These are phyloP conservation scores for Netelia virgata DNA, from an alignment of 2,888 invertebrate genomes.

Conservation along the genomic window DNA sequence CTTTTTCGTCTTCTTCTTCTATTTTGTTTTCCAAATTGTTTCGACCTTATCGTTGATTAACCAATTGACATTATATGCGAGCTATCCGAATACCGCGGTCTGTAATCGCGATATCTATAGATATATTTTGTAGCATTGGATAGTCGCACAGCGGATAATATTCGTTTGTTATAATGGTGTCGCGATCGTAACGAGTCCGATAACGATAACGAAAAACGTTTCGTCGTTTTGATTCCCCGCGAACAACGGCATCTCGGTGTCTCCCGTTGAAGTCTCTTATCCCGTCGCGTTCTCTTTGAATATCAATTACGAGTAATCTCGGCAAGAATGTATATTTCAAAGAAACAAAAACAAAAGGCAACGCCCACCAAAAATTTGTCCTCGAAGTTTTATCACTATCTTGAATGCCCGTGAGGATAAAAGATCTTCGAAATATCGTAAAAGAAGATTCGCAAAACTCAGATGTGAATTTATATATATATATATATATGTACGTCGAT, in stretches of 20 bases:
- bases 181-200: neutral
- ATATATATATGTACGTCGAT: neutral
- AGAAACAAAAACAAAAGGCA: neutral
- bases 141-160: too few relatives aligned
- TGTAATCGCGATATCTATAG: too few relatives aligned
- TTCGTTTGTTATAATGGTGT: too few relatives aligned
- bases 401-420: neutral
- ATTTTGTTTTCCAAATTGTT: too few relatives aligned
- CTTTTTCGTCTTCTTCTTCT: too few relatives aligned
- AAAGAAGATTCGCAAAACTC: neutral
- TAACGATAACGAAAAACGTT: too few relatives aligned
- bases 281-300: neutral
- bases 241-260: neutral
- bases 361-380: neutral
- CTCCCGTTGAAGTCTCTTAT: neutral
- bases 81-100: too few relatives aligned
- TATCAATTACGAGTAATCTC: constrained; percentile 8
- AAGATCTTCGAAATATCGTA: neutral
- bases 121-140: too few relatives aligned
- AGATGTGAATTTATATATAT: neutral
- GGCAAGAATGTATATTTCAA: neutral
- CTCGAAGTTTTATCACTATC: neutral
- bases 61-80: too few relatives aligned
- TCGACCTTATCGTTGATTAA: too few relatives aligned
- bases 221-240: too few relatives aligned